A percentile compares a stretch with the other conserved stretches of the same genome.
Evolutionary conservation across 2,888 invertebrate species (phyloP).

Genomic region (Microdon myrmicae): DNA sequence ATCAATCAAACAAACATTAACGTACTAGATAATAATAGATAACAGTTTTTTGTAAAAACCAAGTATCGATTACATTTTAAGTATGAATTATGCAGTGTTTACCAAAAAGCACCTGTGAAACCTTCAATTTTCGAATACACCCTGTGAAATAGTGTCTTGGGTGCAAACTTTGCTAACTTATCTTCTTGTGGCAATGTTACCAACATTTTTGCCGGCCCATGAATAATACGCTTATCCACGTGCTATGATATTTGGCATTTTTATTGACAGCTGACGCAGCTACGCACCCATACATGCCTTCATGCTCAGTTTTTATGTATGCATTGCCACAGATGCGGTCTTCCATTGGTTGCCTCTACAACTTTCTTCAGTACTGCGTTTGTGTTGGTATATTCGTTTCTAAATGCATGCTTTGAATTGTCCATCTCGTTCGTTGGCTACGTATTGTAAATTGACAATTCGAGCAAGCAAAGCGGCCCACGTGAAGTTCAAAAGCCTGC

Average conservation of each 20-base stretch:
- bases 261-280: slow-evolving; percentile 30
- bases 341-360: slow-evolving; percentile 25
- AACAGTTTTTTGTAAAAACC: too few relatives aligned
- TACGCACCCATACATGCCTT: slow-evolving; percentile 9
- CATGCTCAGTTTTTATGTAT: not conserved
- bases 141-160: too few relatives aligned
- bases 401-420: slow-evolving; percentile 2
- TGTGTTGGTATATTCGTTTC: not conserved
- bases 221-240: slow-evolving; percentile 34
- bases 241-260: slow-evolving; percentile 47
- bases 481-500: slow-evolving; percentile 34
- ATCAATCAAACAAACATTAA: too few relatives aligned
- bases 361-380: too few relatives aligned
- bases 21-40: too few relatives aligned
- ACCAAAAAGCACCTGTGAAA: too few relatives aligned
- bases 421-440: slow-evolving; percentile 11
- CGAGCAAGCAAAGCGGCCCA: slow-evolving; percentile 18
- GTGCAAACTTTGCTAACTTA: too few relatives aligned
- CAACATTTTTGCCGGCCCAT: slow-evolving; percentile 15
- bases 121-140: not conserved
- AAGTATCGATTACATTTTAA: too few relatives aligned
- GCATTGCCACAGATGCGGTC: slow-evolving; percentile 13
- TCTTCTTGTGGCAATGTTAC: slow-evolving; percentile 15
- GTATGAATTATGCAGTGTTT: too few relatives aligned
- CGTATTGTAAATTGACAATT: slow-evolving; percentile 21